Base-by-base conservation (phyloP, 2,888 invertebrate species). In the Drosophila rellima region DNA sequence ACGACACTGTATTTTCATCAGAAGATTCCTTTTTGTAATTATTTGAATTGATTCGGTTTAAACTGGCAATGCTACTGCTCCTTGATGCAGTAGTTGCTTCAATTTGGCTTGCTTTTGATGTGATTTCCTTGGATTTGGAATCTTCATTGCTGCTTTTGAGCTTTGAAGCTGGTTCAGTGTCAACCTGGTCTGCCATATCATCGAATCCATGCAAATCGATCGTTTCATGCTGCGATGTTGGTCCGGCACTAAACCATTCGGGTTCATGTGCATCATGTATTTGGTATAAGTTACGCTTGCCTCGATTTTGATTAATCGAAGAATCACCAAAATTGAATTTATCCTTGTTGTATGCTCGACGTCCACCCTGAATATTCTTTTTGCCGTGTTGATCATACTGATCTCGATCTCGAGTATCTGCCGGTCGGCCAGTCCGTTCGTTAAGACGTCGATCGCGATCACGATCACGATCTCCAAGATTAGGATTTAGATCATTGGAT, bases 171-270 rank as follows among this genome's bases (percentile, higher is more conserved):
- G 20, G 5, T 2, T 76, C 71, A 2, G 57, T 61, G 29, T 77
- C 54, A 0, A 72, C 70, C 20, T 89, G 90, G 17, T 96, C 88
- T 61, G 13, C 97, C 85, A 54, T 15, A 6, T 89, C 89, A 0
- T 98, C 98, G 93, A 98, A 98, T 17, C 98, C 98, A 50, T 96
- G 95, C 82, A 98, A 93, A 92, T 98, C 98, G 85, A 98, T 98
- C 37, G 97, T 97, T 88, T 98, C 98, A 89, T 95, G 92, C 91
- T 98, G 97, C 70, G 98, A 98, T 70, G 96, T 96, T 47, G 98
- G 98, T 45, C 98, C 98, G 68, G 96, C 96, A 87, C 96, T 96
- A 90, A 96, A 96, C 97, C 98, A 98, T 93, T 98, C 98, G 3
- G 98, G 98, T 91, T 97, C 97, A 81, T 94, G 94, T 87, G 94